These are phyloP conservation scores for Lates calcarifer DNA, from an alignment of 2,113 vertebrate genomes.

Conservation along the genomic window DNA sequence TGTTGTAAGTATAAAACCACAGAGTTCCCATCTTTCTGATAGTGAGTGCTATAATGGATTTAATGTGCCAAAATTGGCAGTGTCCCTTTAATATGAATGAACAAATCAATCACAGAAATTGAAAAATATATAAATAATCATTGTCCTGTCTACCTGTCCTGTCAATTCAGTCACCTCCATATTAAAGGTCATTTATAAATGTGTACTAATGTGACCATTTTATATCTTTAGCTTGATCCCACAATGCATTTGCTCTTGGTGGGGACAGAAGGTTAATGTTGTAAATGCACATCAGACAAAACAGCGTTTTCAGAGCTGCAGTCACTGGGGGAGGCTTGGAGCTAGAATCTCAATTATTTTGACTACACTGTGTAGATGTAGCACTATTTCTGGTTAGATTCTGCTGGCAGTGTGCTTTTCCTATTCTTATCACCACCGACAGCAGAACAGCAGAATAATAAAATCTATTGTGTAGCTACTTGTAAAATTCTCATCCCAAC, in stretches of 20 bases:
- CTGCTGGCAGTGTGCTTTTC: conserved; percentile 62
- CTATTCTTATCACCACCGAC: conserved; percentile 62
- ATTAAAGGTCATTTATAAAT: neutral
- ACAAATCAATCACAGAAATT: neutral
- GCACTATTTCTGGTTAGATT: conserved; percentile 44
- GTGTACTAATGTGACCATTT: neutral
- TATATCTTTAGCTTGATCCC: neutral
- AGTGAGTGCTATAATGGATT: no score
- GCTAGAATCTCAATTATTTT: conserved; percentile 58
- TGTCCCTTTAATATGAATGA: neutral
- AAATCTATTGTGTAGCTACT: conserved; percentile 67
- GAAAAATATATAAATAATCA: neutral
- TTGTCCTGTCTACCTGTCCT: no score
- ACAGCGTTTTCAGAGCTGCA: neutral
- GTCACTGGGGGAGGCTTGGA: conserved; percentile 24
- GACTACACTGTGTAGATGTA: conserved; percentile 50
- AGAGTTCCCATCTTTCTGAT: no score
- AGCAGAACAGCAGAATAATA: conserved; percentile 68
- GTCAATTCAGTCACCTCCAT: neutral
- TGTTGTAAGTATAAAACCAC: no score
- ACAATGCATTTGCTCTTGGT: neutral
- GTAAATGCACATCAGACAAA: conserved; percentile 16
- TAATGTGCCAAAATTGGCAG: neutral
- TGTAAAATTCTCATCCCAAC: conserved; percentile 64
- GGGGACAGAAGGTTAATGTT: neutral